Evolutionary conservation across 2,797 vertebrate genomes (phyloP).

Genomic region (Hafferia zeledoni): DNA sequence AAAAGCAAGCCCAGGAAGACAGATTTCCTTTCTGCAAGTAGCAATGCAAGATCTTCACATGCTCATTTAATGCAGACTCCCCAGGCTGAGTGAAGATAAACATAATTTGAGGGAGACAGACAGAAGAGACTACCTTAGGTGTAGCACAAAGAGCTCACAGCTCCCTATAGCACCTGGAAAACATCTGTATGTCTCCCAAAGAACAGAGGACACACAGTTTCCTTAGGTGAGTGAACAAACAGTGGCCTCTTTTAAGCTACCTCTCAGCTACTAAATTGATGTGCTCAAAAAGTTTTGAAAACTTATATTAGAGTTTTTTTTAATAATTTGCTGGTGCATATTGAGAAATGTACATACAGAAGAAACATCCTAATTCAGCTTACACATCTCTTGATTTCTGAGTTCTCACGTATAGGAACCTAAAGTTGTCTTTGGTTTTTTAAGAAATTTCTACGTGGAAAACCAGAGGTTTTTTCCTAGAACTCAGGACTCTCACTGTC

Average conservation of each 20-base stretch:
- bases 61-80: not conserved
- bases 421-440: not conserved
- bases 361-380: not conserved
- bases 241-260: not conserved
- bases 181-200: not conserved
- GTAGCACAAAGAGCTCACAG: not conserved
- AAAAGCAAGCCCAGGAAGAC: not conserved
- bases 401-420: not conserved
- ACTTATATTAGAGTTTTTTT: not conserved
- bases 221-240: not conserved
- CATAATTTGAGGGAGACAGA: not conserved
- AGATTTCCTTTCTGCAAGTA: not conserved
- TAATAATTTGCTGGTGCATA: not conserved
- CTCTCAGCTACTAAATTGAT: not conserved
- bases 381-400: not conserved
- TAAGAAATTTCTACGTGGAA: not conserved
- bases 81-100: not conserved
- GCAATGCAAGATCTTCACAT: not conserved
- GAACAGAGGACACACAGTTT: not conserved
- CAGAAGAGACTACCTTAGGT: not conserved
- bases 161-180: not conserved
- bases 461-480: not conserved
- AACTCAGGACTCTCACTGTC: rapidly evolving
- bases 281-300: not conserved
- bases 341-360: not conserved